Conservation (phyloP, 2,113 vertebrate species). For the Tamias sibiricus region DNA sequence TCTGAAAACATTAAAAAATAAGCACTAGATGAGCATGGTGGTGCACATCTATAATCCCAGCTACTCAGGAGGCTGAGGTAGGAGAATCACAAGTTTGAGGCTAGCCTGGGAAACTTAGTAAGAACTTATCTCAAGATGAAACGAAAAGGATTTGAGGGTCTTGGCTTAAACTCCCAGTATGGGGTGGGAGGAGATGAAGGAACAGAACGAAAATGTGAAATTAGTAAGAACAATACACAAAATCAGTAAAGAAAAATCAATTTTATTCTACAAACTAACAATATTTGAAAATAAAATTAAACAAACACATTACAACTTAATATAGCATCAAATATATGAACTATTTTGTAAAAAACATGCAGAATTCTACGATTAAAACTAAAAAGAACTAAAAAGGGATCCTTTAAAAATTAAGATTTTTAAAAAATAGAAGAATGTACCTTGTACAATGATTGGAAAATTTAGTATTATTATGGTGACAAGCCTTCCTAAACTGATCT, state of each 20-base stretch:
- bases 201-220: neutral
- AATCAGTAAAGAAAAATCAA: neutral
- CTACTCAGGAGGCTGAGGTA: too few relatives aligned
- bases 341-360: neutral
- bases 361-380: neutral
- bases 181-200: too few relatives aligned
- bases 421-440: neutral
- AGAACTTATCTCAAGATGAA: too few relatives aligned
- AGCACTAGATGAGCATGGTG: neutral
- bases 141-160: too few relatives aligned
- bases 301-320: neutral
- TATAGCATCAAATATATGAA: neutral
- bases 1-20: neutral
- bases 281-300: neutral
- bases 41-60: too few relatives aligned
- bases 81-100: too few relatives aligned
- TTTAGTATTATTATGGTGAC: neutral
- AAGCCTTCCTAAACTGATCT: neutral
- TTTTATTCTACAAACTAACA: neutral
- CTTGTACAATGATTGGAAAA: neutral
- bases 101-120: too few relatives aligned
- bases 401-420: neutral
- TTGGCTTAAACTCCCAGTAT: too few relatives aligned
- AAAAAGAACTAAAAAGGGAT: neutral
- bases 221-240: neutral